A percentile compares a stretch with the other conserved stretches of the same genome.
Conservation (phyloP, 2,113 vertebrate species). For the Myotis brandtii region DNA sequence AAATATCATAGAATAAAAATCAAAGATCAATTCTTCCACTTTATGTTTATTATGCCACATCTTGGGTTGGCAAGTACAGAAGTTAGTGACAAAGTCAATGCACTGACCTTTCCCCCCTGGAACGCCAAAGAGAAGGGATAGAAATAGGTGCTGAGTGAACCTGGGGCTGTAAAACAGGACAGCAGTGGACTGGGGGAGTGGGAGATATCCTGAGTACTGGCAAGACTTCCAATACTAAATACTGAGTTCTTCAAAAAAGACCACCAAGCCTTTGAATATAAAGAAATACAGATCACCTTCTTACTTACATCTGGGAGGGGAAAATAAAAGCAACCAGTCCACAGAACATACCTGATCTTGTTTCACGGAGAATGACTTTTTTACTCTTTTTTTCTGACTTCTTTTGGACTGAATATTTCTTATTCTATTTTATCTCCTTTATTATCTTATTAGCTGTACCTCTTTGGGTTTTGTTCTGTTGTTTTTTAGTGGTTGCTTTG, state of each 20-base stretch:
- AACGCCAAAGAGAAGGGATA: background rate
- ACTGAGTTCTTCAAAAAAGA: background rate
- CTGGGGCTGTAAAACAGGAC: background rate
- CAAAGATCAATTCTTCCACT: constrained; percentile 7
- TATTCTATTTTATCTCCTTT: constrained; percentile 36
- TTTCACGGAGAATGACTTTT: background rate
- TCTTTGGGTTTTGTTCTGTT: background rate
- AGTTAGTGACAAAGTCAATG: constrained; percentile 35
- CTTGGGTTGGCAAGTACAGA: background rate
- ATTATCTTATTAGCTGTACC: background rate
- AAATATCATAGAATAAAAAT: constrained; percentile 67
- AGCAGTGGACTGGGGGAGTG: too few relatives aligned
- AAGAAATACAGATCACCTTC: background rate
- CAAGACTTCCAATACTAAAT: background rate
- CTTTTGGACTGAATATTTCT: background rate
- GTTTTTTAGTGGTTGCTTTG: background rate
- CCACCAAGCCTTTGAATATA: background rate
- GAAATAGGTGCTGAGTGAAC: background rate
- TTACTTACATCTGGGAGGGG: background rate
- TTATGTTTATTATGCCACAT: constrained; percentile 24
- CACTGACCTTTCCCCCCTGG: background rate
- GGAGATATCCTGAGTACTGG: background rate
- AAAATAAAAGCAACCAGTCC: background rate
- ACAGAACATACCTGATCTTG: background rate
- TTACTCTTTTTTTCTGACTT: background rate